Evolutionary conservation across 2,113 vertebrate genomes (phyloP).

Genomic region (Cacatua alba): DNA sequence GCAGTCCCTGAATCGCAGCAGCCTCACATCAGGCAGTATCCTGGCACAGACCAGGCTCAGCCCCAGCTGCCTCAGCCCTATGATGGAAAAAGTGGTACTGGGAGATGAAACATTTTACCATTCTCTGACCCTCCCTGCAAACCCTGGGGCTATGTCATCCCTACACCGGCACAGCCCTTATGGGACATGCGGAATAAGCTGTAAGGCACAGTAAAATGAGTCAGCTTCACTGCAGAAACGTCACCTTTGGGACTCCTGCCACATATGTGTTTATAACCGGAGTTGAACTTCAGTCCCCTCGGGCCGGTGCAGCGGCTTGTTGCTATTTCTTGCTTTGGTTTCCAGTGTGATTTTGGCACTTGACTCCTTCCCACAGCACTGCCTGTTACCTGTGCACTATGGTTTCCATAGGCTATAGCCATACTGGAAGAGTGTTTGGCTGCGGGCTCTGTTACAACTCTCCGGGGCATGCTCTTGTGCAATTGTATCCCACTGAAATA

Average conservation of each 20-base stretch:
- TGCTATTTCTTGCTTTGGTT: conserved; percentile 22
- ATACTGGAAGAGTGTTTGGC: background rate
- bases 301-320: rapidly evolving
- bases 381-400: background rate
- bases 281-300: background rate
- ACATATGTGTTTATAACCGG: background rate
- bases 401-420: background rate
- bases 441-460: background rate
- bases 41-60: rapidly evolving
- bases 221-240: background rate
- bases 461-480: rapidly evolving
- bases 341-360: background rate
- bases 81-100: background rate
- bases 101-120: background rate
- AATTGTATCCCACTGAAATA: background rate
- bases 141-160: background rate
- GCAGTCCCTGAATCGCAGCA: background rate
- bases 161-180: background rate
- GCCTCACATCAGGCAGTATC: background rate
- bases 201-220: background rate
- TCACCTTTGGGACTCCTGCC: conserved; percentile 33
- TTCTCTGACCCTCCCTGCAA: background rate
- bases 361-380: background rate
- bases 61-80: background rate
- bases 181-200: background rate